phyloP scores from a whole-genome alignment of 2,888 invertebrate genomes.

The Prostheceraeus crozeri region DNA sequence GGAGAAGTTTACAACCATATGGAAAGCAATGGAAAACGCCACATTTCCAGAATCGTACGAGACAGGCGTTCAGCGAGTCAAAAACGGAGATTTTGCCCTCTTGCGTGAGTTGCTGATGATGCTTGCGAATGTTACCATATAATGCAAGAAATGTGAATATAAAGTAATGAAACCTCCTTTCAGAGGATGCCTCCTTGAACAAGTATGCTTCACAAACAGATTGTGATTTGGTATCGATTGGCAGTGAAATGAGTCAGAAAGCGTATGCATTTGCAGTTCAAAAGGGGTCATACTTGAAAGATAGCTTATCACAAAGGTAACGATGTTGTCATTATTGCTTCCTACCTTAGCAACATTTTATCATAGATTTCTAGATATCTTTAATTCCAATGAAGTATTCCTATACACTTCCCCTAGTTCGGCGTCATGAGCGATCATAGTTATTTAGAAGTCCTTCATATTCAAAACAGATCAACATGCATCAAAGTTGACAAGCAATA shows the following conservation, averaged over 20 bases:
- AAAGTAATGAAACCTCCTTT: slow-evolving; percentile 36
- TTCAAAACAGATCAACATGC: too few species aligned
- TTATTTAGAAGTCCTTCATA: too few species aligned
- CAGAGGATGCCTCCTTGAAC: slow-evolving; percentile 83
- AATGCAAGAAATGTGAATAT: too few species aligned
- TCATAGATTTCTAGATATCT: too few species aligned
- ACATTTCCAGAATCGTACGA: slow-evolving; percentile 70
- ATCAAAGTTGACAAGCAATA: too few species aligned
- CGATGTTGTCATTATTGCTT: too few species aligned
- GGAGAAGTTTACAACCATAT: slow-evolving; percentile 96
- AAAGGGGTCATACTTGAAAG: slow-evolving; percentile 84
- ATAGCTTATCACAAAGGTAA: too few species aligned
- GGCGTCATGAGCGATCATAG: too few species aligned
- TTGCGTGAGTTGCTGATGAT: slow-evolving; percentile 61
- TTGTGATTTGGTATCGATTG: slow-evolving; percentile 82
- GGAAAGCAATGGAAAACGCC: slow-evolving; percentile 85
- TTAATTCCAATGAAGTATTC: too few species aligned
- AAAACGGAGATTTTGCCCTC: slow-evolving; percentile 75
- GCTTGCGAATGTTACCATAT: slow-evolving; percentile 22
- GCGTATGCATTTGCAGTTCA: slow-evolving; percentile 95
- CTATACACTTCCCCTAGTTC: too few species aligned
- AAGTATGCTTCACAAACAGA: slow-evolving; percentile 70
- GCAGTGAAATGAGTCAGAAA: slow-evolving; percentile 91
- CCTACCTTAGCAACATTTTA: too few species aligned
- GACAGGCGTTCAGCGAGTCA: slow-evolving; percentile 70